Conservation (phyloP, 2,797 vertebrate species). For the Graptemys geographica region DNA sequence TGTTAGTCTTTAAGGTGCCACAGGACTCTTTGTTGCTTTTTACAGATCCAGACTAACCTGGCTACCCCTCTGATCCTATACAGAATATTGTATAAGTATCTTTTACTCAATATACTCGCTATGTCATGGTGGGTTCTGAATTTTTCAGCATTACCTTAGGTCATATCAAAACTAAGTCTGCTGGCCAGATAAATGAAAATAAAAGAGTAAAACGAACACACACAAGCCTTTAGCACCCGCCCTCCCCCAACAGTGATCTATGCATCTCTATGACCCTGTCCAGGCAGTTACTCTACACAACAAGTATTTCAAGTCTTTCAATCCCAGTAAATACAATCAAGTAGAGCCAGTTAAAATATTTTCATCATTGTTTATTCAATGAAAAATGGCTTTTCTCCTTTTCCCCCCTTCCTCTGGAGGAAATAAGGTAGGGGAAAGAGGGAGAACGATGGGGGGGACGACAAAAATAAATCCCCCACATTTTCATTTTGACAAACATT, state of each 20-base stretch:
- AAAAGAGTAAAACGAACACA: not conserved
- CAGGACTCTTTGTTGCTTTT: too few relatives aligned
- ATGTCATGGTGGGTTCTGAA: not conserved
- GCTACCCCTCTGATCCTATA: too few relatives aligned
- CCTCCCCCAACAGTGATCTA: too few relatives aligned
- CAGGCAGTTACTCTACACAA: not conserved
- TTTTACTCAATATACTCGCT: not conserved
- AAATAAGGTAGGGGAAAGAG: not conserved
- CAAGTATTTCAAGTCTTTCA: not conserved
- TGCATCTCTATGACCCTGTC: not conserved
- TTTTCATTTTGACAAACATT: not conserved
- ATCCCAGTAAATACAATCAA: not conserved
- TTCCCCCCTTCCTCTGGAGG: not conserved
- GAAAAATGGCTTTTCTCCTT: not conserved
- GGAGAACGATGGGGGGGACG: too few relatives aligned
- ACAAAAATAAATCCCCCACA: not conserved
- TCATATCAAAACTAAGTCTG: not conserved
- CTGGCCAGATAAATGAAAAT: not conserved
- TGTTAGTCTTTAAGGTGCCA: too few relatives aligned
- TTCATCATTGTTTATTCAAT: not conserved
- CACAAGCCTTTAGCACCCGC: fast-evolving
- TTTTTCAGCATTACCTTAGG: not conserved
- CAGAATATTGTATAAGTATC: not conserved
- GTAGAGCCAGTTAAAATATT: not conserved
- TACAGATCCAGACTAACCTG: too few relatives aligned